phyloP scores from a whole-genome alignment of 1,140 invertebrate species.

The Caenorhabditis latens region DNA sequence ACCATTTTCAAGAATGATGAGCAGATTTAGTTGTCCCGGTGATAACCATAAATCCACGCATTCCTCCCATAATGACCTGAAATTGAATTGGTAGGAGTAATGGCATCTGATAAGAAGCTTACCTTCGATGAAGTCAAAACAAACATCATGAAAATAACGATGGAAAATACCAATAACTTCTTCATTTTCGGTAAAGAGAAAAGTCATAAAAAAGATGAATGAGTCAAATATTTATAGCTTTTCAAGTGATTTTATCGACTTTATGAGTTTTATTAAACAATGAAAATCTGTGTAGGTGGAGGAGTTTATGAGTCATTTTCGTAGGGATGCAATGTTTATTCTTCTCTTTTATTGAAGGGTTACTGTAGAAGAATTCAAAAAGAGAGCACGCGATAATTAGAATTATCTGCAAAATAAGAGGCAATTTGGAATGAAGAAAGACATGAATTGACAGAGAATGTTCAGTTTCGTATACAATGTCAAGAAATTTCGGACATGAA shows the following conservation, averaged over 20 bases:
- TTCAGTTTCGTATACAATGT: neutral
- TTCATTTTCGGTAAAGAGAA: neutral
- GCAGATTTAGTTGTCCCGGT: neutral
- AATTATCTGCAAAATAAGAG: neutral
- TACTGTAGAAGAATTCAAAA: neutral
- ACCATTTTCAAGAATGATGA: neutral
- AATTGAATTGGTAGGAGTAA: neutral
- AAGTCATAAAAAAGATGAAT: no score
- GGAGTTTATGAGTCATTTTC: no score
- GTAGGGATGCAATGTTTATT: no score
- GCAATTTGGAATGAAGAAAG: neutral
- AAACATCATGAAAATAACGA: neutral
- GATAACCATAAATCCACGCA: neutral
- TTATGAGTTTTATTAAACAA: no score
- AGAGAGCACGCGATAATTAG: neutral
- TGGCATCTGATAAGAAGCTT: neutral
- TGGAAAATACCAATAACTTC: neutral
- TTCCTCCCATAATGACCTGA: conserved; percentile 16
- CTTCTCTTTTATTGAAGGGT: neutral
- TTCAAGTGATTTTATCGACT: no score
- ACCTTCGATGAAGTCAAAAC: neutral
- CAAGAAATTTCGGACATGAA: conserved; percentile 14
- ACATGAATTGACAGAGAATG: neutral
- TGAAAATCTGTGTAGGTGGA: no score
- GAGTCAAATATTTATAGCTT: no score